phyloP scores from a whole-genome alignment of 2,113 vertebrate species.

The Dryoscopus gambensis region DNA sequence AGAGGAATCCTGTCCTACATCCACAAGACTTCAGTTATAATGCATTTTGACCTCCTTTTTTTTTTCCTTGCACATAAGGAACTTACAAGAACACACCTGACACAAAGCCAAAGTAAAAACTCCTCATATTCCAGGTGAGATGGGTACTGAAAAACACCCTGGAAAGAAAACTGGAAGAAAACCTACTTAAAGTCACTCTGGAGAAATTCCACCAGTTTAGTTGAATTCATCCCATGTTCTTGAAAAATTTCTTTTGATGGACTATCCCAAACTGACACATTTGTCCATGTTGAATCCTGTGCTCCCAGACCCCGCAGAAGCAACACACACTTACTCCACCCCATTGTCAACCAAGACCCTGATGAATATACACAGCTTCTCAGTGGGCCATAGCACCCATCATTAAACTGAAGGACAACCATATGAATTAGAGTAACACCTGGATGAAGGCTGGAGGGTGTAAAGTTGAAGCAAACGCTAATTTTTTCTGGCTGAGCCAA shows the following conservation, averaged over 20 bases:
- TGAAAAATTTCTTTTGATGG: not conserved
- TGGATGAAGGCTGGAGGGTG: not conserved
- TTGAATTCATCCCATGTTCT: not conserved
- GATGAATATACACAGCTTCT: not conserved
- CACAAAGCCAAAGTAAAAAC: not conserved
- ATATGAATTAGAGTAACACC: not conserved
- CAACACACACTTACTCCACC: not conserved
- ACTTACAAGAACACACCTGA: not conserved
- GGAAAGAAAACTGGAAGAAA: not conserved
- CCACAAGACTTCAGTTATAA: not conserved
- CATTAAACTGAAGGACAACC: not conserved
- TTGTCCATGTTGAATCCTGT: fast-evolving
- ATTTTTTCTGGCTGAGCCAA: not conserved
- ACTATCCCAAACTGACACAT: not conserved
- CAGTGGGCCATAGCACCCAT: not conserved
- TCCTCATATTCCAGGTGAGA: not conserved
- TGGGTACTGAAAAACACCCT: not conserved
- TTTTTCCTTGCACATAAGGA: not conserved
- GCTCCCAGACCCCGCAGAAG: not conserved
- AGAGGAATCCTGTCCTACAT: slow-evolving; percentile 33
- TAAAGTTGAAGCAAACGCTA: not conserved
- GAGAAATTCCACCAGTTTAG: not conserved
- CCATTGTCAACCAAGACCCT: not conserved
- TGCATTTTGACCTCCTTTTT: slow-evolving; percentile 26
- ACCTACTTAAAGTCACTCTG: not conserved